Evolutionary conservation across 2,113 vertebrate species (phyloP).

Genomic region (Pithys albifrons): DNA sequence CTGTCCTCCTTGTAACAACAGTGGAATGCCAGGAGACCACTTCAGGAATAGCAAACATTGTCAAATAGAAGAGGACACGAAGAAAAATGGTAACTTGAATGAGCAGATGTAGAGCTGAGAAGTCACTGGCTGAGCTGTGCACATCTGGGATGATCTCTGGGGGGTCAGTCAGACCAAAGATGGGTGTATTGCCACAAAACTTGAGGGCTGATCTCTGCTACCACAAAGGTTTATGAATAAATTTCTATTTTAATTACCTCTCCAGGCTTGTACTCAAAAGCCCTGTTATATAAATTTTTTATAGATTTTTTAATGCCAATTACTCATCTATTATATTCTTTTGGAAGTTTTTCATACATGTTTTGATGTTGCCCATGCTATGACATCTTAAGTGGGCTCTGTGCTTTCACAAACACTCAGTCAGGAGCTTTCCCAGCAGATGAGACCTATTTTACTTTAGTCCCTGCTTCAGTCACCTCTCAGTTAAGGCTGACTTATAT

Average conservation of each 20-base stretch:
- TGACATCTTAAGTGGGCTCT: neutral
- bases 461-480: neutral
- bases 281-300: neutral
- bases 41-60: conserved; percentile 2
- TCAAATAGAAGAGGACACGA: conserved; percentile 20
- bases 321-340: neutral
- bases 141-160: neutral
- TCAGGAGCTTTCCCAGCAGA: neutral
- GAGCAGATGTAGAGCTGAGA: neutral
- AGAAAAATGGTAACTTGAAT: neutral
- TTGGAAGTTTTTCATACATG: neutral
- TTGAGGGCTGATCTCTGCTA: neutral
- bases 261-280: neutral
- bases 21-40: conserved; percentile 6
- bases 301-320: neutral
- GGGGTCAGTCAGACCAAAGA: neutral
- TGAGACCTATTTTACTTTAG: neutral
- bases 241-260: neutral
- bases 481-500: neutral
- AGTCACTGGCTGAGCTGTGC: neutral
- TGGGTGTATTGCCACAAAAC: neutral
- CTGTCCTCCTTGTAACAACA: neutral
- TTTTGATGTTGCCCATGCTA: neutral
- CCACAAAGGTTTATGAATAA: neutral
- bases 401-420: neutral